Conservation (phyloP, 2,797 vertebrate species). For the Chelmon rostratus region DNA sequence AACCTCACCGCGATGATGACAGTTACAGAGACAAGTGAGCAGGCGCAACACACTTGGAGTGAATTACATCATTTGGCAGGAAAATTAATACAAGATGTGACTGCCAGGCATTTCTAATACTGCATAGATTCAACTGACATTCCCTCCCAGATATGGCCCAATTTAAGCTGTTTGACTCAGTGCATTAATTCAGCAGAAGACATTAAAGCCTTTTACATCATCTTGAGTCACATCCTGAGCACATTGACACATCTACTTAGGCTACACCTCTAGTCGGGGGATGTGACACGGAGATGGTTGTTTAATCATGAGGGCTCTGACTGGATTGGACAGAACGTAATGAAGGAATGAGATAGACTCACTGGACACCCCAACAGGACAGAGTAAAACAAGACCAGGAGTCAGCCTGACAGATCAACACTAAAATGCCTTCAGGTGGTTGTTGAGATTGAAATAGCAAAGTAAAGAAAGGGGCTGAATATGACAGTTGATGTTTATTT, state of each 20-base stretch:
- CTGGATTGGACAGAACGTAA: background rate
- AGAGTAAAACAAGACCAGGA: background rate
- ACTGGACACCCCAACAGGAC: background rate
- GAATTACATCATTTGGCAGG: constrained; percentile 24
- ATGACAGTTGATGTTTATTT: constrained; percentile 10
- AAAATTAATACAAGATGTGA: constrained; percentile 24
- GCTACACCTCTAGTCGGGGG: background rate
- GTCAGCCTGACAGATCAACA: constrained; percentile 10
- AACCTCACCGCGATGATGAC: background rate
- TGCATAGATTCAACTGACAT: constrained; percentile 12
- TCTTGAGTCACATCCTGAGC: constrained; percentile 32
- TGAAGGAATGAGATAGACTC: background rate
- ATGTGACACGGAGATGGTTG: constrained; percentile 8
- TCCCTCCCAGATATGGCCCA: constrained; percentile 4
- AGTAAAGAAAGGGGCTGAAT: background rate
- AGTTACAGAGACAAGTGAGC: background rate
- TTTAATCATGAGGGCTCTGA: background rate
- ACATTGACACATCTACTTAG: background rate
- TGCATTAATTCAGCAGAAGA: constrained; percentile 22
- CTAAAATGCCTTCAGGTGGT: constrained; percentile 14
- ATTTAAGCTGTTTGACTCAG: constrained; percentile 27
- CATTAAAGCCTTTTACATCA: constrained; percentile 30
- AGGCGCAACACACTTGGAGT: background rate
- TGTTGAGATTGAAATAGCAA: constrained; percentile 1
- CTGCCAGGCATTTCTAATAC: constrained; percentile 19